These are phyloP conservation scores for Eudorcas thomsonii DNA, from an alignment of 2,113 vertebrate genomes.

Conservation along the genomic window DNA sequence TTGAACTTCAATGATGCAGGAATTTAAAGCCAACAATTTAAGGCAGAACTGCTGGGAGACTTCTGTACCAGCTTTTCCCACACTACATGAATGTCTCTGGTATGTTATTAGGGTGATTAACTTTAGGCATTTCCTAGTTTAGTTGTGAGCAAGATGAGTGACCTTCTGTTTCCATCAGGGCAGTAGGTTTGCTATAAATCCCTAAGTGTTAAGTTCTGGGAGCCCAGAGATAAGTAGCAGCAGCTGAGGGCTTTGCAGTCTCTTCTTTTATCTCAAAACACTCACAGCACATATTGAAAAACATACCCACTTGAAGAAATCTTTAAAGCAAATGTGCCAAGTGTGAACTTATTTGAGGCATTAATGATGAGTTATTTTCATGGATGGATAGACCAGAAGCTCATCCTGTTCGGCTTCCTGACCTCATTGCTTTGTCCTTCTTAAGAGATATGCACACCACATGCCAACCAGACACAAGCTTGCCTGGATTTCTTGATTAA, in stretches of 20 bases:
- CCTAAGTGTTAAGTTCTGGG: slow-evolving; percentile 37
- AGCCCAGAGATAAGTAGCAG: slow-evolving; percentile 35
- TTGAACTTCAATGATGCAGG: background rate
- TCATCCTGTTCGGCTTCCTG: background rate
- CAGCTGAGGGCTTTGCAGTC: background rate
- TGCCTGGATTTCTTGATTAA: background rate
- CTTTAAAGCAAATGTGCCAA: background rate
- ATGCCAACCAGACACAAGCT: background rate
- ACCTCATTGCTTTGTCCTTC: background rate
- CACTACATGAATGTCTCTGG: background rate
- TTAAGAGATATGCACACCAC: background rate
- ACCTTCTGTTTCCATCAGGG: slow-evolving; percentile 48
- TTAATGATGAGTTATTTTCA: background rate
- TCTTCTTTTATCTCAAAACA: slow-evolving; percentile 11
- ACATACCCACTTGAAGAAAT: background rate
- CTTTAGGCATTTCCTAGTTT: slow-evolving; percentile 40
- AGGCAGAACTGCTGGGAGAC: background rate
- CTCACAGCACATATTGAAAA: background rate
- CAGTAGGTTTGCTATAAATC: slow-evolving; percentile 42
- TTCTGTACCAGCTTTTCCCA: background rate
- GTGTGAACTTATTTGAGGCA: background rate
- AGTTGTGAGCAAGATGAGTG: slow-evolving; percentile 30
- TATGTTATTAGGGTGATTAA: slow-evolving; percentile 55
- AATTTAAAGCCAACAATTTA: background rate
- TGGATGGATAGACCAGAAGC: background rate